phyloP scores from a whole-genome alignment of 2,888 invertebrate species.

The Lasioglossum marginatum region DNA sequence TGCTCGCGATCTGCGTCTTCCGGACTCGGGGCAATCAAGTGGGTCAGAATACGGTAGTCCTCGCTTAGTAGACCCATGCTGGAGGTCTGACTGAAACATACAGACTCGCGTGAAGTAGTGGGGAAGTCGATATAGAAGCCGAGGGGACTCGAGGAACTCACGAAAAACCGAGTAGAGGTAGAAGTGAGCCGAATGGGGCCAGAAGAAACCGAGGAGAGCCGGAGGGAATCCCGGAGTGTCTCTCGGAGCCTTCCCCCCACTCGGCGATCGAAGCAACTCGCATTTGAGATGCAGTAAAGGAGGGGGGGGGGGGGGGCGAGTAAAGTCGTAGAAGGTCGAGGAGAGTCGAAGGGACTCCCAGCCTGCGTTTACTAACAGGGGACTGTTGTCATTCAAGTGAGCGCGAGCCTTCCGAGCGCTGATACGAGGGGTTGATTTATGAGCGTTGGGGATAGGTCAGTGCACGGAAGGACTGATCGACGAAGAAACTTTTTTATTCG shows the following conservation, averaged over 20 bases:
- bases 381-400: background rate
- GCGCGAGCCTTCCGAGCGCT: slow-evolving; percentile 19
- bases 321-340: background rate
- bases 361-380: background rate
- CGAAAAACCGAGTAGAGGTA: background rate
- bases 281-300: too few species aligned
- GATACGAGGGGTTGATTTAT: background rate
- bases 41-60: slow-evolving; percentile 6
- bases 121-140: background rate
- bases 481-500: slow-evolving; percentile 52
- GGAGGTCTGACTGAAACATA: background rate
- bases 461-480: slow-evolving; percentile 1
- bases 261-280: too few species aligned
- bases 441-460: background rate
- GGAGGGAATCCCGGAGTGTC: background rate
- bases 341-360: background rate
- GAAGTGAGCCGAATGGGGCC: too few species aligned
- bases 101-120: background rate
- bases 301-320: background rate
- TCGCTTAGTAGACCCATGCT: background rate
- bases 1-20: slow-evolving; percentile 54
- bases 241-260: background rate
- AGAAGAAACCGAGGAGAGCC: background rate
- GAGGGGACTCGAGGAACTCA: too few species aligned
- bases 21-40: slow-evolving; percentile 46